Base-by-base conservation (phyloP, 2,797 vertebrate genomes). In the Lagorchestes hirsutus region DNA sequence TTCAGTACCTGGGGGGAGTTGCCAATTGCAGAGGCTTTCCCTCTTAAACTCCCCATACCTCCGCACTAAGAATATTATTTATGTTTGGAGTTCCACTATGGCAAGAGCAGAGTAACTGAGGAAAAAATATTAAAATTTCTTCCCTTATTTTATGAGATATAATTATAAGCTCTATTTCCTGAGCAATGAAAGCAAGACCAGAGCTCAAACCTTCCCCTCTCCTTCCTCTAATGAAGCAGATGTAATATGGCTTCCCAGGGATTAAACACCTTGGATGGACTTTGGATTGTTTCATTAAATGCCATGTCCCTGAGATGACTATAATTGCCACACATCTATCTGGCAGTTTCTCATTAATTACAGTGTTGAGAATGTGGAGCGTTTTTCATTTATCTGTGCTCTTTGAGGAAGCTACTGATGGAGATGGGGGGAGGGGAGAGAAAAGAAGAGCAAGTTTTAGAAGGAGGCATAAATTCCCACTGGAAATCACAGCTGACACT, bases 141-240 rank as follows among this genome's bases (percentile, higher is more conserved):
- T 98, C 93, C 14, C 54, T 94, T 55, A 92, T 95, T 95, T 97
- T 96, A 95, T 96, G 62, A 24, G 54, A 95, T 96, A 95, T 98
- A 97, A 98, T 98, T 97, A 98, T 98, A 97, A 97, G 96, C 94
- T 97, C 90, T 97, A 94, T 98, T 98, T 98, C 96, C 96, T 97
- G 97, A 97, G 96, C 95, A 98, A 95, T 95, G 95, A 97, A 98
- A 97, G 95, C 95, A 97, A 96, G 96, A 96, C 93, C 93, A 97
- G 50, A 92, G 92, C 55, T 58, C 90, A 90, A 95, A 95, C 94
- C 56, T 96, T 98, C 95, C 92, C 67, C 92, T 98, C 96, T 97
- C 82, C 91, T 91, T 96, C 97, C 46, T 59, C 93, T 97, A 97
- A 97, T 98, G 97, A 97, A 97, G 94, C 94, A 97, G 92, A 98